A percentile compares a stretch with the other conserved stretches of the same genome.
Evolutionary conservation across 2,888 invertebrate genomes (phyloP).

Genomic region (Arrhopalites spinosus): DNA sequence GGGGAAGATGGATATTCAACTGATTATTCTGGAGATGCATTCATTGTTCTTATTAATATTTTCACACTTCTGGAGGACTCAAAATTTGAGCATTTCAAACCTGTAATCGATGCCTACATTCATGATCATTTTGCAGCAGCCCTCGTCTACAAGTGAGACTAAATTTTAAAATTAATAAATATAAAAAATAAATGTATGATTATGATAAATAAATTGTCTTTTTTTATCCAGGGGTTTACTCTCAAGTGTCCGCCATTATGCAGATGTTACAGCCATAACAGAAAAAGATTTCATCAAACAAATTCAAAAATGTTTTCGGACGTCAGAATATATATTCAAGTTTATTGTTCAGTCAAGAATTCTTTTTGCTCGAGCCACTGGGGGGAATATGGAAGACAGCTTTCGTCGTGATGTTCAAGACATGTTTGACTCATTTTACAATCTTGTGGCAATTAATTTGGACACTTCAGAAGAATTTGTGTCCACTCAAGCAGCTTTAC

Average conservation of each 20-base stretch:
- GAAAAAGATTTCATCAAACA: slow-evolving; percentile 83
- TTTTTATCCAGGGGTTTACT: slow-evolving; percentile 76
- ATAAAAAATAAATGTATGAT: not conserved
- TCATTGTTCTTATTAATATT: slow-evolving; percentile 86
- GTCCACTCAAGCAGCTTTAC: slow-evolving; percentile 70
- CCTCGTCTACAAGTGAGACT: slow-evolving; percentile 82
- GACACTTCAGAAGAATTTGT: slow-evolving; percentile 19
- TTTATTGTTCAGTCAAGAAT: slow-evolving; percentile 87
- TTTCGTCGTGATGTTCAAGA: slow-evolving; percentile 72
- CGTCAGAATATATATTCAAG: slow-evolving; percentile 89
- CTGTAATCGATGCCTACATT: slow-evolving; percentile 92
- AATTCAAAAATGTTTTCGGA: slow-evolving; percentile 86
- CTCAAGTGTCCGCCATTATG: slow-evolving; percentile 79
- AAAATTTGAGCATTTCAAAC: slow-evolving; percentile 92
- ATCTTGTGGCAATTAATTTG: slow-evolving; percentile 68
- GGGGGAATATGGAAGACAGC: slow-evolving; percentile 86
- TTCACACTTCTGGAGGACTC: slow-evolving; percentile 86
- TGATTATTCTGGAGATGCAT: slow-evolving; percentile 86
- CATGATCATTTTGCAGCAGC: slow-evolving; percentile 93
- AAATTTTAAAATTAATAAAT: not conserved
- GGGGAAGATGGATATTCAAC: slow-evolving; percentile 91
- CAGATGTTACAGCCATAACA: slow-evolving; percentile 82
- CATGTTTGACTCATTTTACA: slow-evolving; percentile 76
- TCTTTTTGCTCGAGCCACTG: slow-evolving; percentile 82
- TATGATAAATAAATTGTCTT: slow-evolving; percentile 17